phyloP scores from a whole-genome alignment of 2,888 invertebrate genomes.

The Phlogophora meticulosa region DNA sequence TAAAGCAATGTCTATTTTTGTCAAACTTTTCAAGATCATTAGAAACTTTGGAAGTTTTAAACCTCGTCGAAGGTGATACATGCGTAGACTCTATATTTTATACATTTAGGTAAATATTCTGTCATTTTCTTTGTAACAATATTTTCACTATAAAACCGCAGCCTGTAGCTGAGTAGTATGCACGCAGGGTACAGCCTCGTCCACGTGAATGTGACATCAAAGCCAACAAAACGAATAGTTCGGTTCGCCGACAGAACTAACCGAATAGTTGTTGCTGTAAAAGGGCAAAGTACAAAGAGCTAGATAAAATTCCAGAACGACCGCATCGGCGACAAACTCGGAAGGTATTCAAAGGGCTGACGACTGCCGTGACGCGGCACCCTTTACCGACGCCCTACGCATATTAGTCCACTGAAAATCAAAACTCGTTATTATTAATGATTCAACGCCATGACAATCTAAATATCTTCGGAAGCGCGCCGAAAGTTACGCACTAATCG shows the following conservation, averaged over 20 bases:
- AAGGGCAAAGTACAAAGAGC: conserved; percentile 89
- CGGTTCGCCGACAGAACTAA: conserved; percentile 83
- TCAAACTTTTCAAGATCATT: neutral
- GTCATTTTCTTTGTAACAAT: conserved; percentile 47
- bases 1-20: neutral
- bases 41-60: neutral
- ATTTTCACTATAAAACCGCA: conserved; percentile 37
- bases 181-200: conserved; percentile 18
- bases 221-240: conserved; percentile 84
- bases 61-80: neutral
- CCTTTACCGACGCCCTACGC: conserved; percentile 86
- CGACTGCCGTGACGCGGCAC: conserved; percentile 85
- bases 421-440: conserved; percentile 91
- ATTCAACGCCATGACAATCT: conserved; percentile 88
- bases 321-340: conserved; percentile 89
- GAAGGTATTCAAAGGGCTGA: conserved; percentile 87
- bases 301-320: conserved; percentile 88
- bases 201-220: conserved; percentile 76
- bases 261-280: conserved; percentile 87
- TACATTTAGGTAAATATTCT: conserved; percentile 10
- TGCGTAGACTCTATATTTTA: neutral
- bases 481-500: conserved; percentile 85
- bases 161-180: conserved; percentile 20
- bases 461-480: conserved; percentile 84
- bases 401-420: conserved; percentile 90